Conservation (phyloP, 2,888 invertebrate genomes). For the Trachelus iudaicus region DNA sequence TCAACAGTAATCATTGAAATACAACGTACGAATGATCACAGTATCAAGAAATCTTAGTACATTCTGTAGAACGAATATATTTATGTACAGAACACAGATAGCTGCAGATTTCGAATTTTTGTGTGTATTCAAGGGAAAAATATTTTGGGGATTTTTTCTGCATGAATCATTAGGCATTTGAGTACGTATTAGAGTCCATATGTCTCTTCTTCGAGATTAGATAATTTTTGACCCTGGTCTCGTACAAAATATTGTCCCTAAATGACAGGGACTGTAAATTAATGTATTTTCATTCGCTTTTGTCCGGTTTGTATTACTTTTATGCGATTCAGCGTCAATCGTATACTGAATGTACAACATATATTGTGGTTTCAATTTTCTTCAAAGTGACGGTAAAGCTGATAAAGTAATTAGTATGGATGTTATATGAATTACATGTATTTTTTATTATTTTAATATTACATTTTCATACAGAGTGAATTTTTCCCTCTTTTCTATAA, state of each 20-base stretch:
- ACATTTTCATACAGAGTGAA: not conserved
- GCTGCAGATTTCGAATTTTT: not conserved
- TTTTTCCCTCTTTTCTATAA: not conserved
- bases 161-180: not conserved
- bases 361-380: not conserved
- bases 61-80: not conserved
- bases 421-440: not conserved
- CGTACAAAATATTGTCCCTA: not conserved
- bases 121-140: not conserved
- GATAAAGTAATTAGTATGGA: not conserved
- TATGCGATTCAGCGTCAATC: not conserved
- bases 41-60: not conserved
- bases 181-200: not conserved
- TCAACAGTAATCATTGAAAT: not conserved
- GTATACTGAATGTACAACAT: not conserved
- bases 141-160: not conserved
- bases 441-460: not conserved
- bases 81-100: not conserved
- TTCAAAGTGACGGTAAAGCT: not conserved
- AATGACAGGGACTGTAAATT: not conserved
- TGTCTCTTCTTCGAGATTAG: not conserved
- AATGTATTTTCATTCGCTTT: not conserved
- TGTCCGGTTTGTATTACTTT: not conserved
- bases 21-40: not conserved
- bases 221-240: not conserved